phyloP scores from a whole-genome alignment of 2,888 invertebrate species.

The Acanthococcus lagerstroemiae region DNA sequence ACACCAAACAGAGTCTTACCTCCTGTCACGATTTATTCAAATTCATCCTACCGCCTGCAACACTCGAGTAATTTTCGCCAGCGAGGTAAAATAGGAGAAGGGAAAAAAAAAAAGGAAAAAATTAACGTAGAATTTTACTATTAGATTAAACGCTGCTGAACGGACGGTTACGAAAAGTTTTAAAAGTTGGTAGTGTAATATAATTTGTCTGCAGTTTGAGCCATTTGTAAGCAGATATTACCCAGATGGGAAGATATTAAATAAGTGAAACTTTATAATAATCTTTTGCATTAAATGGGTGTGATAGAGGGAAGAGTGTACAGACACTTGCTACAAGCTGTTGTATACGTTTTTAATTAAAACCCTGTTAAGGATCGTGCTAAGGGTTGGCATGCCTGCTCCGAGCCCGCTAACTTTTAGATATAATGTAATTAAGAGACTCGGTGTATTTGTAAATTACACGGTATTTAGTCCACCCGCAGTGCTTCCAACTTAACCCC shows the following conservation, averaged over 20 bases:
- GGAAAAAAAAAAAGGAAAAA: constrained; percentile 9
- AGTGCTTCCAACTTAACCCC: constrained; percentile 30
- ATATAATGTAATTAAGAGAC: constrained; percentile 32
- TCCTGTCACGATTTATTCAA: too few species aligned
- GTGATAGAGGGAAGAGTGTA: constrained; percentile 22
- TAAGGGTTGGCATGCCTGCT: constrained; percentile 15
- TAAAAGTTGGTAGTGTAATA: constrained; percentile 24
- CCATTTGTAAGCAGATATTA: constrained; percentile 32
- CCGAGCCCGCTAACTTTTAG: constrained; percentile 24
- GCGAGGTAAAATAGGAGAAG: neutral
- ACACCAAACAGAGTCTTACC: too few species aligned
- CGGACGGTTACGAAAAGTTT: constrained; percentile 18
- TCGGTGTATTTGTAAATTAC: constrained; percentile 38
- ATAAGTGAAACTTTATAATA: constrained; percentile 32
- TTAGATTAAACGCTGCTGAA: constrained; percentile 25
- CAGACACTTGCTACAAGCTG: constrained; percentile 30
- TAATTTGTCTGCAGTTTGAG: constrained; percentile 31
- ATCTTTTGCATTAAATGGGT: constrained; percentile 28
- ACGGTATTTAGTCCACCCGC: constrained; percentile 37
- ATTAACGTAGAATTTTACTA: constrained; percentile 25
- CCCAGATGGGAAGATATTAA: constrained; percentile 31
- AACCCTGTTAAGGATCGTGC: constrained; percentile 32
- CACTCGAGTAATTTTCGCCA: constrained; percentile 21
- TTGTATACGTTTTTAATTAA: constrained; percentile 32
- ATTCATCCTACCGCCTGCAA: too few species aligned